phyloP scores from a whole-genome alignment of 2,888 invertebrate species.

The Willowsia nigromaculata region DNA sequence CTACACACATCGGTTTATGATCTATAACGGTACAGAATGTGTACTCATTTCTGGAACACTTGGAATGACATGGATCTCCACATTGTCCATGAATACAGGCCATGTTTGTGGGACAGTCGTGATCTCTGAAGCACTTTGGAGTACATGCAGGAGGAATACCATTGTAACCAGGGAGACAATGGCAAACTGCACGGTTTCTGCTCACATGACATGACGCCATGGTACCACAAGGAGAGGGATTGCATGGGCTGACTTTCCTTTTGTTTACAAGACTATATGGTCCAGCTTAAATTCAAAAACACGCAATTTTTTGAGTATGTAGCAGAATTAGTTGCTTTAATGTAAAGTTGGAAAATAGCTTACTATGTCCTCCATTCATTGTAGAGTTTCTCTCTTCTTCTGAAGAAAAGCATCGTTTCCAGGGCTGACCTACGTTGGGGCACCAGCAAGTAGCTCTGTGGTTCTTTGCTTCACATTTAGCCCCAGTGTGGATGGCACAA shows the following conservation, averaged over 20 bases:
- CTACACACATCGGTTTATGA: constrained; percentile 78
- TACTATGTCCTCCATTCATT: constrained; percentile 73
- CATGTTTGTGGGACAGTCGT: constrained; percentile 77
- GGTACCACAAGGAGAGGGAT: constrained; percentile 78
- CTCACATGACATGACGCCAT: constrained; percentile 78
- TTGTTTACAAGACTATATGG: constrained; percentile 78
- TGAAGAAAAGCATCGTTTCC: constrained; percentile 78
- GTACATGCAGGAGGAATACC: constrained; percentile 78
- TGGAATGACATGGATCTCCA: constrained; percentile 78
- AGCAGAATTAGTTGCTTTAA: not conserved
- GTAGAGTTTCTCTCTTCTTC: constrained; percentile 77
- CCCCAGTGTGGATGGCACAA: constrained; percentile 78
- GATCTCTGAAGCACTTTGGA: constrained; percentile 78
- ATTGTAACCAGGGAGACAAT: constrained; percentile 76
- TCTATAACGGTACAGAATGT: constrained; percentile 77
- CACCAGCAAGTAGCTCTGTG: constrained; percentile 75
- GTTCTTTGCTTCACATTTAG: constrained; percentile 78
- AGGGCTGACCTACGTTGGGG: constrained; percentile 78
- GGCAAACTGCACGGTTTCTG: constrained; percentile 77
- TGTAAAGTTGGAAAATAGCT: not conserved
- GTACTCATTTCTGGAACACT: constrained; percentile 78
- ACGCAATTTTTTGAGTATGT: not conserved
- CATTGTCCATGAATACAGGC: constrained; percentile 77
- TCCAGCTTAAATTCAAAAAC: constrained; percentile 63
- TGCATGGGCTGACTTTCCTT: constrained; percentile 76